Percentiles rank a stretch among this genome's conserved stretches.
Evolutionary conservation across 2,113 vertebrate species (phyloP).

Genomic region (Suncus etruscus): DNA sequence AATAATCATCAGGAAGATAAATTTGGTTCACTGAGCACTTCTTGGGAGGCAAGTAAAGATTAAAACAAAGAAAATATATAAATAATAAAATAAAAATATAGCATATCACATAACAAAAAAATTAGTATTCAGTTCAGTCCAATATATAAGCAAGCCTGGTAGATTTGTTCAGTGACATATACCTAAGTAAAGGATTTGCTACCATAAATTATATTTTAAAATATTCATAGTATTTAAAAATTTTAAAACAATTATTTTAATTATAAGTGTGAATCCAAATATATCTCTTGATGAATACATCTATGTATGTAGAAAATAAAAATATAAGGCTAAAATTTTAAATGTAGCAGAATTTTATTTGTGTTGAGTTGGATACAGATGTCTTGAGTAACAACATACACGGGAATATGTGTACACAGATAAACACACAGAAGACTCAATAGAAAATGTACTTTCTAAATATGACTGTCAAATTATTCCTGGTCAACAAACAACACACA

Average conservation of each 20-base stretch:
- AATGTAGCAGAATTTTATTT: background rate
- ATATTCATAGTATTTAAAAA: background rate
- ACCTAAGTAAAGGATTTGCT: background rate
- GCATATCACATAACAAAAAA: background rate
- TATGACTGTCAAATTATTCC: slow-evolving; percentile 15
- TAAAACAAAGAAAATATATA: no score
- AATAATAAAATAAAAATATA: background rate
- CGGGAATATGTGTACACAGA: background rate
- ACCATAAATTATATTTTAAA: background rate
- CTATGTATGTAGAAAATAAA: background rate
- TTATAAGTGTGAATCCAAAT: background rate
- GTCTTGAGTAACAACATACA: background rate
- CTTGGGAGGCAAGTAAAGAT: no score
- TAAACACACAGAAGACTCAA: background rate
- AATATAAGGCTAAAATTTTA: background rate
- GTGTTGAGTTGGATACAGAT: background rate
- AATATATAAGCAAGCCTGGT: background rate
- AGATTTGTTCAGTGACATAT: background rate
- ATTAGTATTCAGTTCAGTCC: background rate
- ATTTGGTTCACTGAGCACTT: no score
- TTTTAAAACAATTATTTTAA: no score
- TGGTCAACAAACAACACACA: background rate
- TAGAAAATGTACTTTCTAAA: background rate
- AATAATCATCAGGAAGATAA: no score
- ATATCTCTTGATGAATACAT: background rate